Conservation (phyloP, 64 coral and sea anemone genomes). For the Acropora yongei region DNA sequence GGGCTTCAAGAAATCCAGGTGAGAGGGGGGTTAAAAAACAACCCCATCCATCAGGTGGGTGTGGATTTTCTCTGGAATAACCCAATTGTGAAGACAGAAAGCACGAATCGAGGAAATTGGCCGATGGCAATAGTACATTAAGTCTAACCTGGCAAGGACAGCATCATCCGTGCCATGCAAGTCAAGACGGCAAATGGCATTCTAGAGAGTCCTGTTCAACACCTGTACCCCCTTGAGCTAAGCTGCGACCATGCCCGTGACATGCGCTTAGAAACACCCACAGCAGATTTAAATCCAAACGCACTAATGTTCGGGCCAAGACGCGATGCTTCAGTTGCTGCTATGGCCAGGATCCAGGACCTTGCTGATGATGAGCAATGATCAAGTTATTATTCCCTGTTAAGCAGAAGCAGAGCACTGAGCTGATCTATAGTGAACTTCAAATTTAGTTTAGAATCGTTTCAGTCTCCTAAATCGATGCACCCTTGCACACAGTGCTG, state of each 20-base stretch:
- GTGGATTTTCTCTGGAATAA: too few species aligned
- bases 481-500: too few species aligned
- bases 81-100: neutral
- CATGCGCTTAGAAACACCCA: neutral
- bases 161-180: neutral
- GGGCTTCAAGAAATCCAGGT: too few species aligned
- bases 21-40: too few species aligned
- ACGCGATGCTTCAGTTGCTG: neutral
- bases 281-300: neutral
- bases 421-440: too few species aligned
- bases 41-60: too few species aligned
- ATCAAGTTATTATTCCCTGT: neutral
- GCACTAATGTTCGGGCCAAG: neutral
- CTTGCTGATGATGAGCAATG: neutral
- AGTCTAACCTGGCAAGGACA: neutral
- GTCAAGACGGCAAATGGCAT: neutral
- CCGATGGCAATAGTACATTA: neutral
- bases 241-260: neutral
- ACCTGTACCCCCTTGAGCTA: neutral
- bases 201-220: neutral
- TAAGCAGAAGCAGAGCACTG: too few species aligned
- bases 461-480: too few species aligned
- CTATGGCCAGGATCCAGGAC: neutral
- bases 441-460: too few species aligned
- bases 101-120: slow-evolving; percentile 14